These are phyloP conservation scores for Tetramorium alpestre DNA, from an alignment of 1,140 invertebrate species.

Conservation along the genomic window DNA sequence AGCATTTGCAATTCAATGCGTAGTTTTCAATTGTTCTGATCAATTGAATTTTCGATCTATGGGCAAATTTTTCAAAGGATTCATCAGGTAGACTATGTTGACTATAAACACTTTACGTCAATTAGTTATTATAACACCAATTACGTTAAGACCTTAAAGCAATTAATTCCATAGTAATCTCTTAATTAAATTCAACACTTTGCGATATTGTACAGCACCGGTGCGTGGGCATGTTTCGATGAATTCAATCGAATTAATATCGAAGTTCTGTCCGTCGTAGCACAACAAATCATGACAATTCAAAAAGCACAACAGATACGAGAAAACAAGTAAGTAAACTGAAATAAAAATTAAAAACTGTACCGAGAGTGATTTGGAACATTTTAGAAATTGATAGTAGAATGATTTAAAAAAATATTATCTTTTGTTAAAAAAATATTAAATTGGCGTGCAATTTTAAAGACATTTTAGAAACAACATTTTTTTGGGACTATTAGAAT, in stretches of 20 bases:
- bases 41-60: conserved; percentile 90
- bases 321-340: conserved; percentile 77
- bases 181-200: background rate
- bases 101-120: background rate
- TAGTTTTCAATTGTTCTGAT: conserved; percentile 93
- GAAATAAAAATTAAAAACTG: background rate
- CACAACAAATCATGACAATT: conserved; percentile 89
- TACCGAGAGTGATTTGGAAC: background rate
- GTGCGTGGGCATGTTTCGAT: conserved; percentile 92
- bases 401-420: background rate
- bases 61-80: conserved; percentile 89
- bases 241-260: conserved; percentile 92
- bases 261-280: conserved; percentile 88
- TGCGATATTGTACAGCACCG: conserved; percentile 86
- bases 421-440: background rate
- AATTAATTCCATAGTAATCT: background rate
- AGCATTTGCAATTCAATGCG: conserved; percentile 91
- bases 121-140: background rate
- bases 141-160: background rate
- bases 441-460: background rate
- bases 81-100: conserved; percentile 83
- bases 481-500: background rate
- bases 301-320: conserved; percentile 86
- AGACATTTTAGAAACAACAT: background rate
- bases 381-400: background rate